phyloP scores from a whole-genome alignment of 2,113 vertebrate species.

The Toxotes chatareus region DNA sequence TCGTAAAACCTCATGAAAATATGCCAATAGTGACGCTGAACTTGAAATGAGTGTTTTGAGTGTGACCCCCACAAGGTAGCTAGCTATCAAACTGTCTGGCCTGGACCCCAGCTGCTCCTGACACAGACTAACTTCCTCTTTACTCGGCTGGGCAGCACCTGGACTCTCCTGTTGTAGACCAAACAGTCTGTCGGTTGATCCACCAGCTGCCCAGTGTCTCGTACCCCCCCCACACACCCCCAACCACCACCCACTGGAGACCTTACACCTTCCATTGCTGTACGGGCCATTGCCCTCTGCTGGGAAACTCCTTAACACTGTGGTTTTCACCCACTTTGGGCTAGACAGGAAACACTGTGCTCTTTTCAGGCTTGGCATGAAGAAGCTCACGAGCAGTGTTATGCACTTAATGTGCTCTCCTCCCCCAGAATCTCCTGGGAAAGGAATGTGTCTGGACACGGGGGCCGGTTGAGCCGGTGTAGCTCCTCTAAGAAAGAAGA shows the following conservation, averaged over 20 bases:
- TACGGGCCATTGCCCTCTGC: conserved; percentile 32
- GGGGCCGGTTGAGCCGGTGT: conserved; percentile 15
- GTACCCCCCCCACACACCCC: neutral
- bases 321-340: conserved; percentile 42
- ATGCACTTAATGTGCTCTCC: conserved; percentile 42
- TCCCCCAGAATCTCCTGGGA: conserved; percentile 48
- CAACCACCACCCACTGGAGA: neutral
- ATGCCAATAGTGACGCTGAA: conserved; percentile 71
- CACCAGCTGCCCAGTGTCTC: conserved; percentile 32
- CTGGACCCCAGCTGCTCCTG: conserved; percentile 48
- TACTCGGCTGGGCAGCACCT: conserved; percentile 43
- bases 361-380: conserved; percentile 47
- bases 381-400: conserved; percentile 55
- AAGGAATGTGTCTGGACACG: conserved; percentile 69
- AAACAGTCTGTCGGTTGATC: conserved; percentile 51
- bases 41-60: conserved; percentile 66
- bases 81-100: conserved; percentile 49
- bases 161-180: conserved; percentile 50
- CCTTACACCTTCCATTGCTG: conserved; percentile 31
- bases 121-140: conserved; percentile 42
- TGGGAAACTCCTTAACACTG: conserved; percentile 57
- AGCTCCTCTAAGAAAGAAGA: conserved; percentile 55
- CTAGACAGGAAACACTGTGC: conserved; percentile 67
- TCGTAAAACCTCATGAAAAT: conserved; percentile 67
- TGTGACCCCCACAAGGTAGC: conserved; percentile 58